Evolutionary conservation across 2,888 invertebrate species (phyloP).

Genomic region (Lacanobia oleracea): DNA sequence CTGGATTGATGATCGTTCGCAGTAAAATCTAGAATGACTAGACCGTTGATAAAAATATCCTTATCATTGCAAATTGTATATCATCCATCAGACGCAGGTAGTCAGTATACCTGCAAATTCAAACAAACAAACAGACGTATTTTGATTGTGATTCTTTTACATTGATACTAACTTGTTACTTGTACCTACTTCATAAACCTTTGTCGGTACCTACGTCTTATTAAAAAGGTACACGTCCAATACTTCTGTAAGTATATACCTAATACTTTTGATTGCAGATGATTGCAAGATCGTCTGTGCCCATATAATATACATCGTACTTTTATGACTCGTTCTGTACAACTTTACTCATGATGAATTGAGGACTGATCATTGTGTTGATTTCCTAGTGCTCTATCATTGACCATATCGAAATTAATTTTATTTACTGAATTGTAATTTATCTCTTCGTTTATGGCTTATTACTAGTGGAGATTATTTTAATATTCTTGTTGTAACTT

Average conservation of each 20-base stretch:
- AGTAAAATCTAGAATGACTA: too few species aligned
- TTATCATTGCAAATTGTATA: too few species aligned
- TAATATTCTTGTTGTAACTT: not conserved
- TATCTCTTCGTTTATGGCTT: not conserved
- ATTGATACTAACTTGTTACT: not conserved
- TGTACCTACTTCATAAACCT: not conserved
- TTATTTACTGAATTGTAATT: constrained; percentile 1
- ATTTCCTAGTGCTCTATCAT: constrained; percentile 27
- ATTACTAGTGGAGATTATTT: not conserved
- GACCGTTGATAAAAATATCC: too few species aligned
- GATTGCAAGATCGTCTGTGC: constrained; percentile 65
- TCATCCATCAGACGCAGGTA: not conserved
- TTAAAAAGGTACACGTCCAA: constrained; percentile 69
- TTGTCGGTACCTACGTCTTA: constrained; percentile 40
- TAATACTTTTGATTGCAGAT: constrained; percentile 74
- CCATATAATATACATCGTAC: constrained; percentile 18
- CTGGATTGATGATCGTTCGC: too few species aligned
- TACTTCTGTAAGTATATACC: too few species aligned
- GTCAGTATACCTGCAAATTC: not conserved
- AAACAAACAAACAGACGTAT: not conserved
- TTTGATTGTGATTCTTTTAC: not conserved
- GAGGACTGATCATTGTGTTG: constrained; percentile 6
- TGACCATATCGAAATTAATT: constrained; percentile 15
- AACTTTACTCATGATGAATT: constrained; percentile 18
- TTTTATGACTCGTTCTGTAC: constrained; percentile 7